Conservation (phyloP, 2,888 invertebrate species). For the Cerceris rybyensis region DNA sequence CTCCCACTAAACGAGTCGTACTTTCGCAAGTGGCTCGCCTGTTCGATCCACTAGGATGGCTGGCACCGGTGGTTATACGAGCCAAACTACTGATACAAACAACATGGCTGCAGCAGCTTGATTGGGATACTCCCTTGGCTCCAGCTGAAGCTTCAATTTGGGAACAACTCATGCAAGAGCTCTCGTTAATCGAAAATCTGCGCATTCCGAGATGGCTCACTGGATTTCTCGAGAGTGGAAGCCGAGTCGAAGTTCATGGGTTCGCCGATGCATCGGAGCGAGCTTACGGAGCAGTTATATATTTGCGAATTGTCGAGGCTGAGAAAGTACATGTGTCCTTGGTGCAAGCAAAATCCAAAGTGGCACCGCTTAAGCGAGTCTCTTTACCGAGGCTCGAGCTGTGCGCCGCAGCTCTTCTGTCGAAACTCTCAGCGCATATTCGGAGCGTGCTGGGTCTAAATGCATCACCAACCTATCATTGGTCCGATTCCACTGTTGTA, state of each 20-base stretch:
- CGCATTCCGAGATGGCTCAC: not conserved
- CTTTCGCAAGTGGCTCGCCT: not conserved
- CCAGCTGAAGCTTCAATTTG: not conserved
- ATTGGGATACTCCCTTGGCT: constrained; percentile 1
- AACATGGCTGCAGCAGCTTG: not conserved
- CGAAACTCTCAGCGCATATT: not conserved
- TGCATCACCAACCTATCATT: not conserved
- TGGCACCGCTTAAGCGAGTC: not conserved
- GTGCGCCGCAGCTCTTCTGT: not conserved
- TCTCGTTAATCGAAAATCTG: not conserved
- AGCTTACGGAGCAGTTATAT: not conserved
- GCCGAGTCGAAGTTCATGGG: not conserved
- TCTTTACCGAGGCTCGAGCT: constrained; percentile 1
- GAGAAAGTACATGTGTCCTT: not conserved
- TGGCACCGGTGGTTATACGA: not conserved
- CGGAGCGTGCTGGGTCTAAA: not conserved
- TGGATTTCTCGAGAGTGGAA: not conserved
- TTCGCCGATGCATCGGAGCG: not conserved
- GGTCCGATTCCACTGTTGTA: constrained; percentile 3
- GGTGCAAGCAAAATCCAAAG: not conserved
- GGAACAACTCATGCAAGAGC: not conserved
- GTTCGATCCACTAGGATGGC: constrained; percentile 4
- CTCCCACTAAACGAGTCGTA: not conserved
- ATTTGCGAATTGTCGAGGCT: not conserved
- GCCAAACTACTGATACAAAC: constrained; percentile 1